A percentile compares a stretch with the other conserved stretches of the same genome.
phyloP scores from a whole-genome alignment of 64 coral and sea anemone species.

The Stichodactyla mertensii region DNA sequence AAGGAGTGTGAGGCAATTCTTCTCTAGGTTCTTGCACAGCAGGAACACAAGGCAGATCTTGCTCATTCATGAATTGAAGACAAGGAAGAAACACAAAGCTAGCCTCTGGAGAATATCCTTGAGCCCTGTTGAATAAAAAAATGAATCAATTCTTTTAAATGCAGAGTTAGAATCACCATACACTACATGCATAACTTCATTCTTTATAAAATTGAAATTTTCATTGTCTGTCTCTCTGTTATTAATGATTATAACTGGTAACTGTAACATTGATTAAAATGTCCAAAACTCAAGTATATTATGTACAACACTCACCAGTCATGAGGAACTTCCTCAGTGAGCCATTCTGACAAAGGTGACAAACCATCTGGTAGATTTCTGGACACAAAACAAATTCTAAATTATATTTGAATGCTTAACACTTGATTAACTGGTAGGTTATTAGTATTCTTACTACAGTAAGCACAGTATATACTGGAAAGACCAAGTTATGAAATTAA shows the following conservation, averaged over 20 bases:
- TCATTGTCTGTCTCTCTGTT: too few species aligned
- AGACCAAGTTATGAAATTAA: too few species aligned
- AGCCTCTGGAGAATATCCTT: conserved; percentile 4
- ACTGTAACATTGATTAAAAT: neutral
- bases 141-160: neutral
- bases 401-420: neutral
- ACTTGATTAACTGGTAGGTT: neutral
- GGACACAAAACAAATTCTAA: neutral
- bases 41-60: conserved; percentile 25
- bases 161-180: too few species aligned
- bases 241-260: too few species aligned
- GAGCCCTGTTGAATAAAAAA: conserved; percentile 11
- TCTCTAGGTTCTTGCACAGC: conserved; percentile 18
- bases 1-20: conserved; percentile 6
- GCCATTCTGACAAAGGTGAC: conserved; percentile 14
- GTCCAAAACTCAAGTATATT: neutral
- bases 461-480: neutral
- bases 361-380: conserved; percentile 31
- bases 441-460: neutral
- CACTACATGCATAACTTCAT: too few species aligned
- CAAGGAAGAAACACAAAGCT: conserved; percentile 55
- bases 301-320: conserved; percentile 3
- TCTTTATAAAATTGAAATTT: too few species aligned
- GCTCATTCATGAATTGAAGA: neutral
- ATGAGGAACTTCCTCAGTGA: conserved; percentile 30